A percentile compares a stretch with the other conserved stretches of the same genome.
Conservation (phyloP, 2,113 vertebrate genomes). For the Ageneiosus marmoratus region DNA sequence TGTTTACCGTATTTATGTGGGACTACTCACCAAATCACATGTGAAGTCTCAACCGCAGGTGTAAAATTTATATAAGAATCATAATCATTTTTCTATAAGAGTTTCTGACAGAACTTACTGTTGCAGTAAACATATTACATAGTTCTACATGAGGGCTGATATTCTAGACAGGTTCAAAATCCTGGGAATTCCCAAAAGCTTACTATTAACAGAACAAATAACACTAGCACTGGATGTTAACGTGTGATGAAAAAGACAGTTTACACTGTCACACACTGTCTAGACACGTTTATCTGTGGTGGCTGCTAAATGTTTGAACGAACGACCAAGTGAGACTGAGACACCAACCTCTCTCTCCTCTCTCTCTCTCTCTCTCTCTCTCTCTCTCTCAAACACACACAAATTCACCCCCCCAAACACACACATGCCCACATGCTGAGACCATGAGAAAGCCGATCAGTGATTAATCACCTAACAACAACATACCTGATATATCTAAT, state of each 20-base stretch:
- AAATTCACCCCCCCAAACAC: no score
- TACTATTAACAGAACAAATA: background rate
- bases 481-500: conserved; percentile 5
- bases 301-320: conserved; percentile 48
- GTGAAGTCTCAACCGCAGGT: background rate
- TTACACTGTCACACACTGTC: conserved; percentile 46
- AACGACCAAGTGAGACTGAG: conserved; percentile 17
- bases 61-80: background rate
- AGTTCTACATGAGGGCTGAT: background rate
- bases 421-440: background rate
- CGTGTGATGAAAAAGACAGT: conserved; percentile 1
- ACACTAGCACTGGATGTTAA: background rate
- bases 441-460: background rate
- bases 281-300: conserved; percentile 67
- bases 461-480: conserved; percentile 33
- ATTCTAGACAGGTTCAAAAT: background rate
- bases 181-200: background rate
- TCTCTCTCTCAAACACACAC: conserved; percentile 11
- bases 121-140: background rate
- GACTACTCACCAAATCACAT: background rate
- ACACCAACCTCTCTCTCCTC: background rate
- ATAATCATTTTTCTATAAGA: background rate
- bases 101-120: background rate
- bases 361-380: conserved; percentile 7
- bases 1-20: background rate